phyloP scores from a whole-genome alignment of 2,888 invertebrate genomes.

The Ormia ochracea region DNA sequence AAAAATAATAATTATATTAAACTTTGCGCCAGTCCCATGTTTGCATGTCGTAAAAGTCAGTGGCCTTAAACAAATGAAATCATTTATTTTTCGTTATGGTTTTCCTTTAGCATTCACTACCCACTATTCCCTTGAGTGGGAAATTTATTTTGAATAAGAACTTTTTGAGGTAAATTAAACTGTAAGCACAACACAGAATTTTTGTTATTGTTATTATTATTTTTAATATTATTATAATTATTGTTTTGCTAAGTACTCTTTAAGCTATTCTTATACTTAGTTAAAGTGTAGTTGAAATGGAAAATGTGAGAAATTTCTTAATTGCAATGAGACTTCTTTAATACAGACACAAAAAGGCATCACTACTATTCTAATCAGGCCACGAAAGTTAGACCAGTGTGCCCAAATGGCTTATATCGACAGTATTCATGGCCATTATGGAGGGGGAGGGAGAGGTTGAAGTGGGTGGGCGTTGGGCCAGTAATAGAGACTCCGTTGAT shows the following conservation, averaged over 20 bases:
- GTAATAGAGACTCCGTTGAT: conserved; percentile 1
- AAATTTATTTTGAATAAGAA: no score
- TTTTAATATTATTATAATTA: no score
- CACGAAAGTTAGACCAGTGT: conserved; percentile 64
- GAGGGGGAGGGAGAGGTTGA: conserved; percentile 45
- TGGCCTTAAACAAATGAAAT: no score
- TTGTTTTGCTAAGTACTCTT: not conserved
- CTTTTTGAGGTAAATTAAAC: no score
- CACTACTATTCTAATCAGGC: not conserved
- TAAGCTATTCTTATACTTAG: not conserved
- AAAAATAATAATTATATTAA: no score
- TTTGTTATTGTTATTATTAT: no score
- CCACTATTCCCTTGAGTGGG: no score
- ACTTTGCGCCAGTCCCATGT: no score
- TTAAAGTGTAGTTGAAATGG: conserved; percentile 6
- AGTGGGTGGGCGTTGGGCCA: conserved; percentile 29
- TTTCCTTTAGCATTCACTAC: no score
- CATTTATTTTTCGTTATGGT: no score
- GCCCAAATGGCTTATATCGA: conserved; percentile 66
- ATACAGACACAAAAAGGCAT: conserved; percentile 7
- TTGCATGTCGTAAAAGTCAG: no score
- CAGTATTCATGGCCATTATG: conserved; percentile 58
- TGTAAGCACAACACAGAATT: no score
- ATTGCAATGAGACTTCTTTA: not conserved
- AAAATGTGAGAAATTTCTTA: conserved; percentile 8